A percentile compares a stretch with the other conserved stretches of the same genome.
phyloP scores from a whole-genome alignment of 2,113 vertebrate genomes.

The Chaetops frenatus region DNA sequence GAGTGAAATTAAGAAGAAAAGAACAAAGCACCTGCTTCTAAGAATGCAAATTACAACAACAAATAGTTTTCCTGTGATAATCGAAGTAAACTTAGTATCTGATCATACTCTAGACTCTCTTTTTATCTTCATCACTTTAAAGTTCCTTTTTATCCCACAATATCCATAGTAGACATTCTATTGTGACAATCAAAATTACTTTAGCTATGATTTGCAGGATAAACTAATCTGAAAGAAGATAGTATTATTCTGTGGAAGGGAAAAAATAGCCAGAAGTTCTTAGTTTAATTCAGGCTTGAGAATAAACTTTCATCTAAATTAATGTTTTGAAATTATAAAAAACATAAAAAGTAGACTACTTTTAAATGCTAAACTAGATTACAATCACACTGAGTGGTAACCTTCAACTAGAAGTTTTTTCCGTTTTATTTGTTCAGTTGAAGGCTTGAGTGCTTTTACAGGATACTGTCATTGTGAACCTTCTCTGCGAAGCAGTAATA shows the following conservation, averaged over 20 bases:
- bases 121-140: background rate
- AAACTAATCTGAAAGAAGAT: background rate
- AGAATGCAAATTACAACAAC: background rate
- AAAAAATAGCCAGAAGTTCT: background rate
- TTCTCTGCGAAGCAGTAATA: background rate
- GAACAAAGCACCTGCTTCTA: background rate
- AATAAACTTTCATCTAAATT: background rate
- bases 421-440: background rate
- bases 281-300: background rate
- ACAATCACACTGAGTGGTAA: background rate
- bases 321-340: background rate
- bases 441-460: background rate
- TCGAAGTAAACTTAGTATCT: background rate
- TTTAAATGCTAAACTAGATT: background rate
- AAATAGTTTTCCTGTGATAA: background rate
- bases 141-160: background rate
- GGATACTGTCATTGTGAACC: background rate
- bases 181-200: background rate
- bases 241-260: background rate
- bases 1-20: background rate
- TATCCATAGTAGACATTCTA: background rate
- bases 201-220: background rate
- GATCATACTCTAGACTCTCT: background rate
- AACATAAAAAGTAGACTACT: background rate
- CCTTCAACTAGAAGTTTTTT: background rate